phyloP scores from a whole-genome alignment of 1,140 invertebrate genomes.

The Reticulitermes speratus region DNA sequence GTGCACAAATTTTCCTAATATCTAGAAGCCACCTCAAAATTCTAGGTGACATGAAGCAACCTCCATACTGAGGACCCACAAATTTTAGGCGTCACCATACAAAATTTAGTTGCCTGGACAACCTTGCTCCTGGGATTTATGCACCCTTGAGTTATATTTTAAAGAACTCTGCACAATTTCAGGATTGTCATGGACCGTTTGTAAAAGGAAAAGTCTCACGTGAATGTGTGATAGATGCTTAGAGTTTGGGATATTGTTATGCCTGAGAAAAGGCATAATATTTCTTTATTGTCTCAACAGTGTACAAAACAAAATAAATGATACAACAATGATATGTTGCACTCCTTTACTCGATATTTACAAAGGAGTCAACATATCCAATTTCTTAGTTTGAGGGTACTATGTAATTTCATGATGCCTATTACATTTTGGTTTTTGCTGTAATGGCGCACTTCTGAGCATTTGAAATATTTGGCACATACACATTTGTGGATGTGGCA shows the following conservation, averaged over 20 bases:
- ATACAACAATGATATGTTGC: not conserved
- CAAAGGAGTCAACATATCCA: not conserved
- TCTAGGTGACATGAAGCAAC: no score
- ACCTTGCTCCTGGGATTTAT: no score
- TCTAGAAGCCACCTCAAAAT: no score
- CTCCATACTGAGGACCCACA: no score
- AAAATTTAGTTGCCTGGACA: no score
- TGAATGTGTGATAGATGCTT: no score
- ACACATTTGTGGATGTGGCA: not conserved
- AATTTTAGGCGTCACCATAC: no score
- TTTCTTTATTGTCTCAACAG: conserved; percentile 13
- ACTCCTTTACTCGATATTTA: not conserved
- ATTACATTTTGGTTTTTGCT: not conserved
- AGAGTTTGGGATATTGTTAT: not conserved
- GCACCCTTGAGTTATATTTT: no score
- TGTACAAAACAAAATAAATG: conserved; percentile 13
- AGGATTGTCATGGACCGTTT: no score
- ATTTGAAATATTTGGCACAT: not conserved
- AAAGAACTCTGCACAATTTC: no score
- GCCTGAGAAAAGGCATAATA: not conserved
- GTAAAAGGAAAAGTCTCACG: no score
- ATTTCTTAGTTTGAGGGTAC: not conserved
- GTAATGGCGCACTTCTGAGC: not conserved
- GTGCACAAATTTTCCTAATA: no score
- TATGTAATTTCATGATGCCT: not conserved